phyloP scores from a whole-genome alignment of 2,113 vertebrate genomes.

The Hemichromis elongatus region DNA sequence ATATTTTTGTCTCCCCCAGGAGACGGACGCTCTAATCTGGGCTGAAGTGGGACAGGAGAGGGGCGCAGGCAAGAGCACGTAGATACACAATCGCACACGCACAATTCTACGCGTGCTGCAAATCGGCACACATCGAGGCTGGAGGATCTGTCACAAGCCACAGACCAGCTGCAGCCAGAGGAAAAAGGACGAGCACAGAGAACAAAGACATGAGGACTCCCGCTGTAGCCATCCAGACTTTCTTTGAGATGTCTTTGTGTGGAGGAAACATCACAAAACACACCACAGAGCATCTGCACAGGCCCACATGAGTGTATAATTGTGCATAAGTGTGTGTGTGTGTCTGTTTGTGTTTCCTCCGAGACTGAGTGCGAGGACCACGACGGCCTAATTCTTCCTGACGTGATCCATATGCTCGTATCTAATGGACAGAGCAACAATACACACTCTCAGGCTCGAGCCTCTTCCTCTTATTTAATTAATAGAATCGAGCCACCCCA shows the following conservation, averaged over 20 bases:
- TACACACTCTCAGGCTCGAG: slow-evolving; percentile 16
- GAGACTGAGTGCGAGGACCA: slow-evolving; percentile 7
- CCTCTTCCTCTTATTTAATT: slow-evolving; percentile 52
- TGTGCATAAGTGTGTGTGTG: neutral
- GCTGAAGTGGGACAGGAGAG: slow-evolving; percentile 61
- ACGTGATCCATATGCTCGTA: slow-evolving; percentile 59
- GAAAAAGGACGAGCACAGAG: slow-evolving; percentile 2
- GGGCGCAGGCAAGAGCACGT: slow-evolving; percentile 21
- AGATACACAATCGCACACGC: neutral
- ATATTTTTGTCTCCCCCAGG: slow-evolving; percentile 62
- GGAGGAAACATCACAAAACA: neutral
- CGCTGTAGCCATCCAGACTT: neutral
- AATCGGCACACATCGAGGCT: slow-evolving; percentile 17
- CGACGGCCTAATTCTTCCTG: slow-evolving; percentile 43
- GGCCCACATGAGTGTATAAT: neutral
- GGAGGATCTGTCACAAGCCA: slow-evolving; percentile 54
- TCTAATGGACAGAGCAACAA: slow-evolving; percentile 42
- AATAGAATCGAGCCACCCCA: slow-evolving; percentile 28
- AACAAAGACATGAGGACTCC: slow-evolving; percentile 8
- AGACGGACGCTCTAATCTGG: slow-evolving; percentile 60
- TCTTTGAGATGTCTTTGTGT: slow-evolving; percentile 3
- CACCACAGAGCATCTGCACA: neutral
- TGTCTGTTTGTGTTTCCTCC: neutral
- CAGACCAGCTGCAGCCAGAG: slow-evolving; percentile 50
- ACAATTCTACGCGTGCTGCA: slow-evolving; percentile 1